Percentiles rank a stretch among this genome's conserved stretches.
Conservation (phyloP, 2,113 vertebrate genomes). For the Nestor notabilis region DNA sequence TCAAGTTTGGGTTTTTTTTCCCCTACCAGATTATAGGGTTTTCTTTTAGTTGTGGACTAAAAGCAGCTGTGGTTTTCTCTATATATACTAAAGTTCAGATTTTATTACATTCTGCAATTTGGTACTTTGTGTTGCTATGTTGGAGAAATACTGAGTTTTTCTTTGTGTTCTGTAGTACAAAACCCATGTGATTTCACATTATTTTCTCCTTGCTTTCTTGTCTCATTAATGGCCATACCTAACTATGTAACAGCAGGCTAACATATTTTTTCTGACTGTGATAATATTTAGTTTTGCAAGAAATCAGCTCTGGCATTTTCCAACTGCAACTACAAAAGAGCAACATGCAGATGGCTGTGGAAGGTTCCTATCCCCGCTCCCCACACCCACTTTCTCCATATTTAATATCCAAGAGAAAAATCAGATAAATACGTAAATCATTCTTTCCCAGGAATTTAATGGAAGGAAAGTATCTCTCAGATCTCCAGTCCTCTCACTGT, state of each 20-base stretch:
- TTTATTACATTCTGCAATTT: background rate
- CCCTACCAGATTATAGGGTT: background rate
- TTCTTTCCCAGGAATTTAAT: background rate
- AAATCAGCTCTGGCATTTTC: background rate
- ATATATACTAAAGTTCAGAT: background rate
- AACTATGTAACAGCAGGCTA: background rate
- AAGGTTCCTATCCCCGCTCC: background rate
- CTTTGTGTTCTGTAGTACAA: background rate
- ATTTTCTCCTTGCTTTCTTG: background rate
- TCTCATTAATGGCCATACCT: background rate
- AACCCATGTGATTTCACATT: background rate
- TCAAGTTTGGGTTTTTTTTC: background rate
- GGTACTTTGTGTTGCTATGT: background rate
- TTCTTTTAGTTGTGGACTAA: background rate
- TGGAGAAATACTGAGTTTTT: background rate
- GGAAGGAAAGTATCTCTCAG: background rate
- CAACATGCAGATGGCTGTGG: fast-evolving
- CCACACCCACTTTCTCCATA: fast-evolving
- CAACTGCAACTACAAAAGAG: background rate
- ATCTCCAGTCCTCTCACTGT: background rate
- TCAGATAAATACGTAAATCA: background rate
- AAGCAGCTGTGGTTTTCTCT: background rate
- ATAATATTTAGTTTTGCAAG: background rate
- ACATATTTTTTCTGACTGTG: background rate
- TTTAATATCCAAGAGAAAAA: background rate